Conservation (phyloP, 2,888 invertebrate species). For the Lasioglossum leucozonium region DNA sequence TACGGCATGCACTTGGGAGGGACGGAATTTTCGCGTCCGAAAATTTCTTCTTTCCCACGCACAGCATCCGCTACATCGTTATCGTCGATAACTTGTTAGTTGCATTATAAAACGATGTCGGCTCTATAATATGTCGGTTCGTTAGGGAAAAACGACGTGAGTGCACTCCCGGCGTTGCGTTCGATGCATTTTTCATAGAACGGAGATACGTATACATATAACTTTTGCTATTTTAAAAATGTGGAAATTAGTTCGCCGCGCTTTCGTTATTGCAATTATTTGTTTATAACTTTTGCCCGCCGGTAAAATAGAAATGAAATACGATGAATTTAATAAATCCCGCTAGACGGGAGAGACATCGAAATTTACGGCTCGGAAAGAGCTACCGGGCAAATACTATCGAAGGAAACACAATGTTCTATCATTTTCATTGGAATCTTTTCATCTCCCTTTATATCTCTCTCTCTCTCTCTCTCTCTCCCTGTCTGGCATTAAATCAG, state of each 20-base stretch:
- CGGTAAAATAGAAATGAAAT: background rate
- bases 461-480: background rate
- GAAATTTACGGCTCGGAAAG: constrained; percentile 19
- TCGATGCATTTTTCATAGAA: background rate
- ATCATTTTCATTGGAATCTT: background rate
- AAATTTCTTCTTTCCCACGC: too few relatives aligned
- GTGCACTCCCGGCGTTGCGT: background rate
- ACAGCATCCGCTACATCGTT: too few relatives aligned
- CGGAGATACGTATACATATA: background rate
- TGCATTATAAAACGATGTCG: background rate
- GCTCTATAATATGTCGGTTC: background rate
- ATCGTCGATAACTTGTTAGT: background rate
- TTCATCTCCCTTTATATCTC: background rate
- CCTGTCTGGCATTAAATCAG: background rate
- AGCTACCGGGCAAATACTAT: background rate
- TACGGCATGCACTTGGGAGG: too few relatives aligned
- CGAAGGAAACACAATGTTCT: background rate
- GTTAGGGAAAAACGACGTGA: background rate
- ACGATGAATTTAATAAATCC: constrained; percentile 40
- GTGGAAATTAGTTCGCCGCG: constrained; percentile 31
- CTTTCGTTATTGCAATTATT: constrained; percentile 25
- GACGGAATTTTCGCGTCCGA: too few relatives aligned
- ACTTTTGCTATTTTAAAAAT: constrained; percentile 16
- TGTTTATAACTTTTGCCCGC: constrained; percentile 33
- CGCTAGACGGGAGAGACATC: background rate